These are phyloP conservation scores for Clavelina lepadiformis DNA, from an alignment of 23 tunicate genomes.

Conservation along the genomic window DNA sequence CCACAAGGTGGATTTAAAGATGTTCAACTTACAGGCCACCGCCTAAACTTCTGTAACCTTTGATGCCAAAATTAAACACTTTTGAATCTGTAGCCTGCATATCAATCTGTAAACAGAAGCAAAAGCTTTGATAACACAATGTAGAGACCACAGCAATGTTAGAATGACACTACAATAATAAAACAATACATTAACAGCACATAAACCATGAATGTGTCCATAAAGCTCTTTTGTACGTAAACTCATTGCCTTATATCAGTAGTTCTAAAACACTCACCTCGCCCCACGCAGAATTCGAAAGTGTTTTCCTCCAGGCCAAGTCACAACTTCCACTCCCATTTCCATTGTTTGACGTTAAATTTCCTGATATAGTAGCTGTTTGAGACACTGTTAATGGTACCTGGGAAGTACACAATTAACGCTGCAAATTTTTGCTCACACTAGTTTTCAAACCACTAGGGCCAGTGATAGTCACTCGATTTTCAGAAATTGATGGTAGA, in stretches of 20 bases:
- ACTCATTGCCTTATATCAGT: neutral
- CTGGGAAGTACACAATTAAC: too few species aligned
- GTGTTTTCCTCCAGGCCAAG: constrained; percentile 24
- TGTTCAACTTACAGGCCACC: constrained; percentile 76
- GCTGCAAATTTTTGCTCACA: neutral
- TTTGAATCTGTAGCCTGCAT: constrained; percentile 58
- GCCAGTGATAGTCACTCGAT: too few species aligned
- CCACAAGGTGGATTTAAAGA: neutral
- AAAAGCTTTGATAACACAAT: too few species aligned
- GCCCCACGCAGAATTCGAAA: constrained; percentile 61
- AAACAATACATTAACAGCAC: neutral
- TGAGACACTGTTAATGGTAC: constrained; percentile 75
- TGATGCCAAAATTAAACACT: constrained; percentile 41
- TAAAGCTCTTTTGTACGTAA: too few species aligned
- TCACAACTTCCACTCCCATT: constrained; percentile 71
- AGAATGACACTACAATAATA: neutral
- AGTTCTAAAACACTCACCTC: constrained; percentile 46
- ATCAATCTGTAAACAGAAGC: constrained; percentile 28
- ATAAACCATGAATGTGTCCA: too few species aligned
- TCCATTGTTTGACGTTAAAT: constrained; percentile 67
- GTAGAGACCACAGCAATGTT: too few species aligned
- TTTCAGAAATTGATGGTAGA: too few species aligned
- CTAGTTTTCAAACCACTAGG: neutral
- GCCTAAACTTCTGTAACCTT: constrained; percentile 55
- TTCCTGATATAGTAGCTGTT: constrained; percentile 81